Evolutionary conservation across 2,797 vertebrate genomes (phyloP).

Genomic region (Sebastes reedi): DNA sequence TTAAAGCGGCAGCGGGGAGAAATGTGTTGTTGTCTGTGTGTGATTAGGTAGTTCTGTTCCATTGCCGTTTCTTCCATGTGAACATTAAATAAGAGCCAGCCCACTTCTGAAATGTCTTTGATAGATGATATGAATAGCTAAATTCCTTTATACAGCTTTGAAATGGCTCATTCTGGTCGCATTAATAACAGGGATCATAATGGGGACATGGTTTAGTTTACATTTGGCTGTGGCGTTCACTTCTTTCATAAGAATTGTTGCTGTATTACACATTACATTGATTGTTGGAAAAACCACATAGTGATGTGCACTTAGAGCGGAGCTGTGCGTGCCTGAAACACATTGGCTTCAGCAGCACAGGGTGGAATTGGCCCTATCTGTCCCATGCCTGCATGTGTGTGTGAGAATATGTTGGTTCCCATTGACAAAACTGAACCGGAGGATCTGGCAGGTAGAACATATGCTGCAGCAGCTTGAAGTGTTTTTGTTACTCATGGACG

Average conservation of each 20-base stretch:
- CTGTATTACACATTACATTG: conserved; percentile 30
- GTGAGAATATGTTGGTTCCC: conserved; percentile 4
- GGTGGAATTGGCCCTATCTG: conserved; percentile 13
- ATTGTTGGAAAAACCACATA: conserved; percentile 30
- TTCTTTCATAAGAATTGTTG: conserved; percentile 11
- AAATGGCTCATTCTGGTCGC: conserved; percentile 55
- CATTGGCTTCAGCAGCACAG: conserved; percentile 12
- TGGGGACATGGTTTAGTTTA: conserved; percentile 48
- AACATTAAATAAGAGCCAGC: conserved; percentile 70
- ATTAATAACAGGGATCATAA: conserved; percentile 62
- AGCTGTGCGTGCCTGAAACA: conserved; percentile 10
- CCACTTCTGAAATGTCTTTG: conserved; percentile 74
- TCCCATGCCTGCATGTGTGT: conserved; percentile 7
- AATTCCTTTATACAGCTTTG: conserved; percentile 61
- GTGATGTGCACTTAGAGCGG: conserved; percentile 5
- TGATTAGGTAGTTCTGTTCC: conserved; percentile 71
- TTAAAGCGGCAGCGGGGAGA: conserved; percentile 49
- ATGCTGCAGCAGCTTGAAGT: neutral
- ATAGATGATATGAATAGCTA: conserved; percentile 73
- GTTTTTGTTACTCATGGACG: neutral
- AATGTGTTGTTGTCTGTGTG: conserved; percentile 75
- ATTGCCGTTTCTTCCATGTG: conserved; percentile 67
- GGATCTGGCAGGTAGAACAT: conserved; percentile 5
- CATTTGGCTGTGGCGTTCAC: conserved; percentile 32
- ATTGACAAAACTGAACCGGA: conserved; percentile 1